A percentile compares a stretch with the other conserved stretches of the same genome.
Conservation (phyloP, 2,797 vertebrate species). For the Saxicola maurus region DNA sequence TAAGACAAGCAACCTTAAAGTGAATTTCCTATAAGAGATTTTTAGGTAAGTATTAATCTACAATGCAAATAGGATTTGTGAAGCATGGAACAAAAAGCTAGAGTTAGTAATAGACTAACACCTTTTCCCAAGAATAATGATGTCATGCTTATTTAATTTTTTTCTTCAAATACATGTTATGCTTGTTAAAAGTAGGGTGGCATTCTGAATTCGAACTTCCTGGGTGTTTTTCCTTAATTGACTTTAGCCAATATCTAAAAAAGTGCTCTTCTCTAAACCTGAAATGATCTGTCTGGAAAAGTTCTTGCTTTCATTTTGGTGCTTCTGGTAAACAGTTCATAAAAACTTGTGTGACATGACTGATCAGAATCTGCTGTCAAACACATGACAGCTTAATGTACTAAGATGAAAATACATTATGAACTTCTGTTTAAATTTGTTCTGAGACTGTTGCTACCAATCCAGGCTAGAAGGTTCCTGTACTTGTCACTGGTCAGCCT, state of each 20-base stretch:
- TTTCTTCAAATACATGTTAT: background rate
- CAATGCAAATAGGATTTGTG: conserved; percentile 39
- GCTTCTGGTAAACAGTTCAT: background rate
- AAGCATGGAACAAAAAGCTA: conserved; percentile 42
- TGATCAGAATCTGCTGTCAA: background rate
- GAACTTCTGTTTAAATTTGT: background rate
- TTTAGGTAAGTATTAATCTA: conserved; percentile 44
- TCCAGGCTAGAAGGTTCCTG: background rate
- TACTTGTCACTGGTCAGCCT: conserved; percentile 1
- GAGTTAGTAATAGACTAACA: conserved; percentile 26
- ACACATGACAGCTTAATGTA: background rate
- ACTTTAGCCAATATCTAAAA: background rate
- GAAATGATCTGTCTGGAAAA: background rate
- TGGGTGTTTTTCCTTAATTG: background rate
- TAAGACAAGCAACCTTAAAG: conserved; percentile 57
- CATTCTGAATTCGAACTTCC: background rate
- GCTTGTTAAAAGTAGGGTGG: background rate
- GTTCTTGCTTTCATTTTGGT: background rate
- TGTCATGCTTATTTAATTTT: background rate
- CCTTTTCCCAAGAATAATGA: background rate
- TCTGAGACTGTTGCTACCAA: conserved; percentile 56
- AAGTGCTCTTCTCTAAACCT: background rate
- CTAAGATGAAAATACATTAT: background rate
- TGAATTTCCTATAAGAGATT: conserved; percentile 54
- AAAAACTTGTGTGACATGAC: background rate